A percentile compares a stretch with the other conserved stretches of the same genome.
Evolutionary conservation across 1,140 invertebrate genomes (phyloP).

Genomic region (Leucophenga varia): DNA sequence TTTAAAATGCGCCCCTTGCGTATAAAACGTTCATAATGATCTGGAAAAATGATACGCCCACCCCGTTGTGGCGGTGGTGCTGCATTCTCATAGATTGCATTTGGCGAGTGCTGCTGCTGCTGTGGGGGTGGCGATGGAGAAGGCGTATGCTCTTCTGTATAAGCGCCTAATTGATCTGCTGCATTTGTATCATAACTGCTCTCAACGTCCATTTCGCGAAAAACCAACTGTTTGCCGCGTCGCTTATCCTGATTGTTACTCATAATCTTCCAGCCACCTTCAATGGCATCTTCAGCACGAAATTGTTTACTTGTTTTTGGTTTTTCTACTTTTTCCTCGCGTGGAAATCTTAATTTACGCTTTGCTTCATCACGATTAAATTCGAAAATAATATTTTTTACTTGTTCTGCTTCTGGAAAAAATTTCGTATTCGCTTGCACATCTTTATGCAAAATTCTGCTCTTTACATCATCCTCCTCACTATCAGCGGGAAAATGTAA

Average conservation of each 20-base stretch:
- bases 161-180: neutral
- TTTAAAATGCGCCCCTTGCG: conserved; percentile 41
- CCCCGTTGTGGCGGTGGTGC: conserved; percentile 40
- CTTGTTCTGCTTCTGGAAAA: conserved; percentile 37
- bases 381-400: conserved; percentile 33
- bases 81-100: conserved; percentile 32
- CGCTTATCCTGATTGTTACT: conserved; percentile 26
- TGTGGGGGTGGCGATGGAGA: no score
- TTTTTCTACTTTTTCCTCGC: conserved; percentile 14
- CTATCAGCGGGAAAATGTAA: conserved; percentile 33
- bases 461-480: conserved; percentile 12
- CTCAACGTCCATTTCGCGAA: conserved; percentile 13
- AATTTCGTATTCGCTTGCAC: conserved; percentile 12
- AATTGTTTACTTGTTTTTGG: no score
- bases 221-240: conserved; percentile 37
- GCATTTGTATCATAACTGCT: neutral
- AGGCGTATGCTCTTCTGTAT: no score
- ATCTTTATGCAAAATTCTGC: conserved; percentile 5
- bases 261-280: no score
- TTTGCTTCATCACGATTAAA: conserved; percentile 41
- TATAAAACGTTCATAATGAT: conserved; percentile 40
- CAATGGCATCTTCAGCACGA: no score
- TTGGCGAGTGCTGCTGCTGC: conserved; percentile 11
- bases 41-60: conserved; percentile 36
- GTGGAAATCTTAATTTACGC: conserved; percentile 44